Conservation (phyloP, 2,113 vertebrate species). For the Notarius quadriscutis region DNA sequence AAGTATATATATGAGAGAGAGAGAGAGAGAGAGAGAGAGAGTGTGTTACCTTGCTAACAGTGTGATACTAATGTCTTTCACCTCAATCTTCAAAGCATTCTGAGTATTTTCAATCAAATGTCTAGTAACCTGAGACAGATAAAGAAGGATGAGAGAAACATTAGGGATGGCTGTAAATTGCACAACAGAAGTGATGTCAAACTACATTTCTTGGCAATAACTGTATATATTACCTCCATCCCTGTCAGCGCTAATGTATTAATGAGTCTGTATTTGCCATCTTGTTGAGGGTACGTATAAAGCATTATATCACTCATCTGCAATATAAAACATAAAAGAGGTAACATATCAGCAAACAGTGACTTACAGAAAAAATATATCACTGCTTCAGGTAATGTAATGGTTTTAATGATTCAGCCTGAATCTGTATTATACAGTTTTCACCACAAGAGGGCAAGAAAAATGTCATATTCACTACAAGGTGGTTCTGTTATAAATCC, state of each 20-base stretch:
- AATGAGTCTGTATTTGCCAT: slow-evolving; percentile 93
- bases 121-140: slow-evolving; percentile 81
- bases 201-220: background rate
- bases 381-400: background rate
- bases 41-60: slow-evolving; percentile 85
- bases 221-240: slow-evolving; percentile 81
- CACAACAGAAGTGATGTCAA: background rate
- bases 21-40: background rate
- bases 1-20: too few relatives aligned
- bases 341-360: slow-evolving; percentile 7
- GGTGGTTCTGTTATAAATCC: background rate
- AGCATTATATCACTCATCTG: slow-evolving; percentile 96
- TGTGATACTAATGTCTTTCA: slow-evolving; percentile 79
- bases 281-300: slow-evolving; percentile 96
- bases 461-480: background rate
- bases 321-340: slow-evolving; percentile 14
- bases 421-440: background rate
- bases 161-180: background rate
- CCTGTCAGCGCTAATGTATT: slow-evolving; percentile 81
- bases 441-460: slow-evolving; percentile 49
- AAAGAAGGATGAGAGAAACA: background rate
- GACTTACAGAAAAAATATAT: background rate
- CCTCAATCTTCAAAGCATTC: slow-evolving; percentile 85
- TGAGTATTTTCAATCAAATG: slow-evolving; percentile 81
- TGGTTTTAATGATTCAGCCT: background rate